Evolutionary conservation across 2,888 invertebrate genomes (phyloP).

Genomic region (Limenitis camilla): DNA sequence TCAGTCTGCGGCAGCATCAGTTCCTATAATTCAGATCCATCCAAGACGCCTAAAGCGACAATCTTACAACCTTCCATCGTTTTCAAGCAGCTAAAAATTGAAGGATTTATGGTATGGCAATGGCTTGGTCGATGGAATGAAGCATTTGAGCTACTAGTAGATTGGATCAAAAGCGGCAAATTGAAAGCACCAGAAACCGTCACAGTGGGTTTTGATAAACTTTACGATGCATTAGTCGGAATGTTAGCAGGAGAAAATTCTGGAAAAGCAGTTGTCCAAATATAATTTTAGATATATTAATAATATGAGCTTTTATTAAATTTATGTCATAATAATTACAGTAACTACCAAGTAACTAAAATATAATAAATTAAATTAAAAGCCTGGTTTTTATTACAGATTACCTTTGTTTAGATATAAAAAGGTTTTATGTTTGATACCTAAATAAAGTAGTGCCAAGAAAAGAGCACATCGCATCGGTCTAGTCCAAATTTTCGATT

Average conservation of each 20-base stretch:
- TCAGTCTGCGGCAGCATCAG: conserved; percentile 50
- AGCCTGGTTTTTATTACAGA: no score
- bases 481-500: no score
- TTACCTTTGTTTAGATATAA: no score
- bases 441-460: no score
- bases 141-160: neutral
- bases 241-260: conserved; percentile 77
- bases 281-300: conserved; percentile 34
- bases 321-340: no score
- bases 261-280: conserved; percentile 81
- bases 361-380: no score
- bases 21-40: conserved; percentile 42
- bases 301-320: neutral
- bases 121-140: neutral
- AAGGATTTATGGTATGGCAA: neutral
- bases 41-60: conserved; percentile 41
- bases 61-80: conserved; percentile 73
- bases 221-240: conserved; percentile 78
- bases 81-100: conserved; percentile 65
- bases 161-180: conserved; percentile 57
- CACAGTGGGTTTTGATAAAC: conserved; percentile 80
- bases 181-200: conserved; percentile 78
- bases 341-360: no score
- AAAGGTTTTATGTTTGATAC: no score
- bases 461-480: no score